Conservation (phyloP, 92 coral and sea anemone species). For the Pocillopora meandrina region DNA sequence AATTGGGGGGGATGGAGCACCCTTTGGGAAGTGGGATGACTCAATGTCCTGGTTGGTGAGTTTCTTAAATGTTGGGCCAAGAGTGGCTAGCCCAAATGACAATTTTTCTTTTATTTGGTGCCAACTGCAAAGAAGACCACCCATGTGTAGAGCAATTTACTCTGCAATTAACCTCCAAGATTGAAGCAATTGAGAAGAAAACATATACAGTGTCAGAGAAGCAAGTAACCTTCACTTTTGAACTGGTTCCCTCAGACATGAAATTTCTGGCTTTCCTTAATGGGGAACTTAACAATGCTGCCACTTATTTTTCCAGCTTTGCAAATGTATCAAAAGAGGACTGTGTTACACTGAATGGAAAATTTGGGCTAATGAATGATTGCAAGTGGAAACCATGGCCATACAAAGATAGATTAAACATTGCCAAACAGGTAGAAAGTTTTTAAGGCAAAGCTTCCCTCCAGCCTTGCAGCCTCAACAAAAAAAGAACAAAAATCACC, state of each 20-base stretch:
- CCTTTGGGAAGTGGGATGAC: constrained; percentile 58
- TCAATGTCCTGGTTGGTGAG: constrained; percentile 48
- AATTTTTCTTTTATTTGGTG: constrained; percentile 43
- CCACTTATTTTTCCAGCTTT: constrained; percentile 57
- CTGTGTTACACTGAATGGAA: constrained; percentile 20
- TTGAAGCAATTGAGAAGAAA: constrained; percentile 39
- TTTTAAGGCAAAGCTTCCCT: constrained; percentile 26
- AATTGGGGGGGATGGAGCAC: constrained; percentile 67
- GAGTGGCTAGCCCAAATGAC: constrained; percentile 55
- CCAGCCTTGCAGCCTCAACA: constrained; percentile 11
- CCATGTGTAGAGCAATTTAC: constrained; percentile 15
- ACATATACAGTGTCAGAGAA: constrained; percentile 34
- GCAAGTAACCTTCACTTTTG: constrained; percentile 53
- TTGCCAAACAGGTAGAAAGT: constrained; percentile 47
- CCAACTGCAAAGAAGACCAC: constrained; percentile 48
- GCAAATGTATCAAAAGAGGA: constrained; percentile 49
- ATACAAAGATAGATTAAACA: constrained; percentile 31
- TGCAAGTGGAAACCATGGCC: constrained; percentile 60
- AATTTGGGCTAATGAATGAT: constrained; percentile 39
- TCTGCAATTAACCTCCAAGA: constrained; percentile 8
- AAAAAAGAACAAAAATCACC: constrained; percentile 21
- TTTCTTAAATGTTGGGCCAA: constrained; percentile 59
- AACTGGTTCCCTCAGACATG: constrained; percentile 63
- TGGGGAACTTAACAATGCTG: constrained; percentile 55
- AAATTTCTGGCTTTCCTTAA: constrained; percentile 53